Evolutionary conservation across 2,113 vertebrate species (phyloP), one percentile per base, ranked within the genome.

Genomic region (Syngnathus floridae): DNA sequence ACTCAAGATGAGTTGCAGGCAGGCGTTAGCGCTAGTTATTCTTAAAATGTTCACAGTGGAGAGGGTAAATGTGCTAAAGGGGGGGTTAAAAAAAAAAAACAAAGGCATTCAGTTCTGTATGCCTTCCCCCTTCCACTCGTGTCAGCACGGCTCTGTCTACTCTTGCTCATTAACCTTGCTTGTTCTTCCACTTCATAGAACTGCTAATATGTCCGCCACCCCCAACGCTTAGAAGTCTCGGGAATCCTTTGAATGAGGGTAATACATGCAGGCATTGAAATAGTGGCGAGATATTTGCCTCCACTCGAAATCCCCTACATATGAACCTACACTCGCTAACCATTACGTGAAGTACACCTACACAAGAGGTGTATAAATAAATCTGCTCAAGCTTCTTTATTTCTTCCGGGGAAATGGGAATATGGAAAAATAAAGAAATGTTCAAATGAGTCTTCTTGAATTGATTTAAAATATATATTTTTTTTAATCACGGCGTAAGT

Each of bases 141-240:
- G 87, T 90, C 85, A 88, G 86, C 81, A 82, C 71, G 82, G 86
- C 86, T 88, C 86, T 78, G 85, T 88, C 83, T 86, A 77, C 86
- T 89, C 82, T 72, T 76, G 78, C 86, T 91, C 89, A 90, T 91
- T 91, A 90, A 90, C 88, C 86, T 90, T 84, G 83, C 85, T 87
- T 89, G 89, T 90, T 91, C 88, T 88, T 89, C 86, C 88, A 84
- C 86, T 90, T 88, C 88, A 89, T 80, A 86, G 84, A 76, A 65
- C 78, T 72, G 72, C 84, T 86, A 87, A 86, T 86, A 82, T 77
- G 82, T 64, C 73, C 79, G 79, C 69, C 70, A 35, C 40, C 31
- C 31, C 31, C 37, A 52, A 80, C 69, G 77, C 73, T 71, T 69
- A 76, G 65, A 85, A 81, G 76, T 65, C 76, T 83, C 65, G 65